Evolutionary conservation across 2,888 invertebrate genomes (phyloP), one percentile per base, ranked within the genome.

Genomic region (Dioctria rufipes): DNA sequence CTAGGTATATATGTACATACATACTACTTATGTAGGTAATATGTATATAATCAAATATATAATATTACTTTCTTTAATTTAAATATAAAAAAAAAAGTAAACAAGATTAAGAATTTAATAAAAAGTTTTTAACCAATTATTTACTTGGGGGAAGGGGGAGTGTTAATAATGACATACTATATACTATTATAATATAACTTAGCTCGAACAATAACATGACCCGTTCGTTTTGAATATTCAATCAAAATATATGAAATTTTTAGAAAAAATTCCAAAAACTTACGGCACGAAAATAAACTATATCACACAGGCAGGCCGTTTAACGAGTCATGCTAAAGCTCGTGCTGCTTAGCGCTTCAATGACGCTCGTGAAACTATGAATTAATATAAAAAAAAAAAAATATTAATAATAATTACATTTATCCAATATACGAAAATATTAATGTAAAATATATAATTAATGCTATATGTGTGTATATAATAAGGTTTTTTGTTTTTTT

Each of bases 281-380:
- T 49, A 80, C 81, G 82, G 82, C 81, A 78, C 77, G 82, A 81
- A 82, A 82, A 82, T 82, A 81, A 82, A 82, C 82, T 82, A 82
- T 82, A 82, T 82, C 82, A 82, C 82, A 82, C 82, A 82, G 82
- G 82, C 82, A 82, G 77, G 81, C 82, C 82, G 81, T 51, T 81
- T 81, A 79, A 78, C 69, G 66, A 79, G 80, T 80, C 80, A 75
- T 81, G 82, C 80, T 82, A n/a, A 49, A n/a, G 51, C 40, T n/a
- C 80, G 4, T 25, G 25, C 25, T 25, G 25, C 25, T 25, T 25
- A 2, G 25, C 25, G 25, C 25, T 25, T 25, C 25, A 25, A 25
- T 2, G 25, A 25, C 58, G 60, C 73, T 39, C 25, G 9, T 40
- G 40, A 46, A 46, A 63, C 77, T 63, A 63, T 73, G 58, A 54